Base-by-base conservation (phyloP, 2,797 vertebrate genomes). In the Eremophila alpestris region DNA sequence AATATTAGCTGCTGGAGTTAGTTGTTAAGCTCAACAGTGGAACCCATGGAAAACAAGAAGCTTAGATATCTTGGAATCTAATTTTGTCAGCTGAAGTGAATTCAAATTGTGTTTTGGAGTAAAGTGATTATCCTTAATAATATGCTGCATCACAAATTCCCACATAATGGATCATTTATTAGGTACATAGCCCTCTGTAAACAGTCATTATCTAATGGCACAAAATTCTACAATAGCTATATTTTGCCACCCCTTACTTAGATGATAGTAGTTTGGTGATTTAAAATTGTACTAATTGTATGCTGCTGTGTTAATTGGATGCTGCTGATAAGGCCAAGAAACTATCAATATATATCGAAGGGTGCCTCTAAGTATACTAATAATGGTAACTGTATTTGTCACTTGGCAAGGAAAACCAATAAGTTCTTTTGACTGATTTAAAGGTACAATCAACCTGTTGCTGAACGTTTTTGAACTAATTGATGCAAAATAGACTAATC, bases 341-440 rank as follows among this genome's bases (percentile, higher is more conserved):
- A 93, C 92, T 97, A 94, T 96, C 94, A 95, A 90, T 97, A 96
- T 86, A 41, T 97, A 96, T 94, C 97, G 95, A 97, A 94, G 86
- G 93, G 30, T 96, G 62, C 62, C 89, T 96, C 87, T 96, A 96
- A 97, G 82, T 96, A 96, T 96, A 94, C 67, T 93, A 92, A 95
- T 95, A 93, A 96, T 67, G 71, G 88, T 96, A 97, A 97, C 81
- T 95, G 93, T 65, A 92, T 96, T 96, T 97, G 90, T 95, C 94
- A 91, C 77, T 95, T 97, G 91, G 90, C 69, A 93, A 91, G 74
- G 85, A 88, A 91, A 96, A 92, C 73, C 48, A 88, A 4, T 90
- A 93, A 84, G 60, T 96, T 87, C 83, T 95, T 95, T 88, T 77
- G 67, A 89, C 75, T 82, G 59, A 79, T 95, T 97, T 96, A 97